Evolutionary conservation across 2,888 invertebrate genomes (phyloP), one percentile per base, ranked within the genome.

Genomic region (Lepidochrysops patricia): DNA sequence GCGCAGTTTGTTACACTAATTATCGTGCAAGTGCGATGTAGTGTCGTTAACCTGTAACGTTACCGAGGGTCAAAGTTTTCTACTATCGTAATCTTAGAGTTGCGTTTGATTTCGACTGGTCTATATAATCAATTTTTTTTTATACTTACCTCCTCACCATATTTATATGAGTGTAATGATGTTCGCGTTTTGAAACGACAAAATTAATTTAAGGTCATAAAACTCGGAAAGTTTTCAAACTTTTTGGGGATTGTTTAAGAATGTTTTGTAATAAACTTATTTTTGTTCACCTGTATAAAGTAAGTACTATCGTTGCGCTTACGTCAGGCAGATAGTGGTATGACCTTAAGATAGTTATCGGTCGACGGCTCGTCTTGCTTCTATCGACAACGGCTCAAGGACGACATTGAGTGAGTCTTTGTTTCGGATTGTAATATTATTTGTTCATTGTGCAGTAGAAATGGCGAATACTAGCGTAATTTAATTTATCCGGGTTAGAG

Each of bases 271-370:
- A 35, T 34, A 13, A 4, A 57, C 35, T 34, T 4, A 52, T 34
- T 50, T 50, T 49, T 25, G 34, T 57, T 29, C 73, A 80, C 78
- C 76, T 83, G 76, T 72, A 67, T 68, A 69, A 66, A 66, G 64
- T 70, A 70, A 72, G 67, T 71, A 54, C 19, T 79, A 78, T 80
- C 79, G 67, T 69, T 70, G 67, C 72, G 71, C 72, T 77, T 74
- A 79, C 84, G 82, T 84, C 82, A 84, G 70, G 60, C 59, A 72
- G 87, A 85, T 87, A 88, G 77, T 81, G 74, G 63, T 79, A 75
- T 77, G 86, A 87, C 87, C 87, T 87, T 83, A 82, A 78, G 82
- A 85, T 81, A 85, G 82, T 82, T 85, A 88, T 87, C 88, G 88
- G 88, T 85, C 87, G 83, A 72, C 84, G 87, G 77, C 87, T 80